phyloP scores from a whole-genome alignment of 2,888 invertebrate genomes.

The Notocelia uddmanniana region DNA sequence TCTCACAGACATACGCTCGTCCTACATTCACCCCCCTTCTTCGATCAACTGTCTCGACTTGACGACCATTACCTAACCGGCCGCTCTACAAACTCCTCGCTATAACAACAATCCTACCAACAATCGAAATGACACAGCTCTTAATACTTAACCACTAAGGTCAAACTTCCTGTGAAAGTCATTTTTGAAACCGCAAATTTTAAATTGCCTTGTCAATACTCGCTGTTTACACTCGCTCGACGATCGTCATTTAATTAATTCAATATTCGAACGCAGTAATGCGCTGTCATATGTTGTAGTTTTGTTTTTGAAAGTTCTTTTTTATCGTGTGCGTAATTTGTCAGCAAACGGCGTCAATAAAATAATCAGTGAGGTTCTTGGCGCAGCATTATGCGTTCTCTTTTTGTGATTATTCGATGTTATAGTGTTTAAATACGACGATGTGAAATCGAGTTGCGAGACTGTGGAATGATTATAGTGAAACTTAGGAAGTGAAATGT shows the following conservation, averaged over 20 bases:
- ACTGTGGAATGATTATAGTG: slow-evolving; percentile 47
- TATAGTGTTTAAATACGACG: slow-evolving; percentile 14
- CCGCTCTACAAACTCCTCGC: slow-evolving; percentile 73
- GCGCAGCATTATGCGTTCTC: slow-evolving; percentile 35
- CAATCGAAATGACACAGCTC: slow-evolving; percentile 48
- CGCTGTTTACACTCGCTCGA: slow-evolving; percentile 76
- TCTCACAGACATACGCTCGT: slow-evolving; percentile 62
- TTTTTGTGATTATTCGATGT: slow-evolving; percentile 40
- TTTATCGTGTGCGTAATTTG: slow-evolving; percentile 41
- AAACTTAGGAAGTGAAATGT: slow-evolving; percentile 54
- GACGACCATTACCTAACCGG: slow-evolving; percentile 81
- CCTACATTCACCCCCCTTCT: slow-evolving; percentile 83
- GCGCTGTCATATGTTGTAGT: slow-evolving; percentile 65
- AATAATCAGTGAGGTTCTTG: slow-evolving; percentile 3
- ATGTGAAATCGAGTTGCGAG: slow-evolving; percentile 45
- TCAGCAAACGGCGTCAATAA: slow-evolving; percentile 12
- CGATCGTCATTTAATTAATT: slow-evolving; percentile 81
- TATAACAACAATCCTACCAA: slow-evolving; percentile 53
- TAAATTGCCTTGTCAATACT: slow-evolving; percentile 63
- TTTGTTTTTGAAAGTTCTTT: slow-evolving; percentile 53
- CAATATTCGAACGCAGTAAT: slow-evolving; percentile 76
- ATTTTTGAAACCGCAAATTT: slow-evolving; percentile 54
- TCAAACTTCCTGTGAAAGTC: slow-evolving; percentile 56
- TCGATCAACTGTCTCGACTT: slow-evolving; percentile 75
- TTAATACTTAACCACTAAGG: slow-evolving; percentile 60